Evolutionary conservation across 2,113 vertebrate species (phyloP).

Genomic region (Tylochromis polylepis): DNA sequence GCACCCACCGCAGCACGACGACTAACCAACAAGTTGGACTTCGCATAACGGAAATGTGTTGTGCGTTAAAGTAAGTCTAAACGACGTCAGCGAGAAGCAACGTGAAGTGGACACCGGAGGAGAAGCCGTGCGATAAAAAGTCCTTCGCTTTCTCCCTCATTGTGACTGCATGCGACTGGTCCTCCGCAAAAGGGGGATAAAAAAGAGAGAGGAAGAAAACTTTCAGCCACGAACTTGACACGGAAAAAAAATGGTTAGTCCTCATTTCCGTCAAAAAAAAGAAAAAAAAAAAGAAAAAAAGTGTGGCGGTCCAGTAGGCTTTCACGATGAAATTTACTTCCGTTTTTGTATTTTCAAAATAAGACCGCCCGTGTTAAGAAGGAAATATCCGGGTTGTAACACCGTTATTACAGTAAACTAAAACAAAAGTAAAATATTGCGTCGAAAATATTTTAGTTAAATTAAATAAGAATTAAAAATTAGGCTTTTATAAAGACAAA

Average conservation of each 20-base stretch:
- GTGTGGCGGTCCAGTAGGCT: conserved; percentile 15
- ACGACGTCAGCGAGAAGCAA: conserved; percentile 33
- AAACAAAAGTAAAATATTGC: neutral
- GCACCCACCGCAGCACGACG: conserved; percentile 68
- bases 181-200: conserved; percentile 13
- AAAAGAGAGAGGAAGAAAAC: conserved; percentile 27
- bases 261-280: conserved; percentile 63
- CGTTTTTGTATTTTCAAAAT: conserved; percentile 26
- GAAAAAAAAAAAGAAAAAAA: conserved; percentile 1
- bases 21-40: conserved; percentile 66
- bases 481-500: neutral
- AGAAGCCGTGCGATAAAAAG: conserved; percentile 45
- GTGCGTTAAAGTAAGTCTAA: conserved; percentile 46
- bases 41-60: conserved; percentile 72
- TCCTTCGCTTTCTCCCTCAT: conserved; percentile 63
- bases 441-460: neutral
- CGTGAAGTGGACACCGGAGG: conserved; percentile 33
- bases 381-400: neutral
- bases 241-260: conserved; percentile 62
- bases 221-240: conserved; percentile 61
- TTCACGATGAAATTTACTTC: neutral
- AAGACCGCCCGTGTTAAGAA: neutral
- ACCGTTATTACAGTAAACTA: neutral
- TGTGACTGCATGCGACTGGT: conserved; percentile 51
- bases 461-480: neutral